Base-by-base conservation (phyloP, 2,888 invertebrate species). In the Terebella lapidaria region DNA sequence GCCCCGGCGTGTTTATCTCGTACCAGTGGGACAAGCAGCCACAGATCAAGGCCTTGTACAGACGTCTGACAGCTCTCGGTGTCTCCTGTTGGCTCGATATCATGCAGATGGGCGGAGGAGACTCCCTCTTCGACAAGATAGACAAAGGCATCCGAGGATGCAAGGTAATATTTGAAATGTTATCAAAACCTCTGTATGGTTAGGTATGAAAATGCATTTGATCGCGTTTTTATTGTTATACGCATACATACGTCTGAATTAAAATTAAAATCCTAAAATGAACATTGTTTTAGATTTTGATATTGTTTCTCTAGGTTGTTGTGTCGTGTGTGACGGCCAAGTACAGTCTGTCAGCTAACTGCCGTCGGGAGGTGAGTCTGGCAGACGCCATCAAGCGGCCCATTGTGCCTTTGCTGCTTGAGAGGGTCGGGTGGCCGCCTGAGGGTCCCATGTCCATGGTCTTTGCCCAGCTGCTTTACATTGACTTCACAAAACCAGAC, bases 11-110 rank as follows among this genome's bases (percentile, higher is more conserved):
- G 2, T 78, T 77, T 61, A 69, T 78, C 24, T 77, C 77, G 1
- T 78, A 78, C 65, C 77, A 78, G 62, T 78, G 78, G 77, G 75
- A 72, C 22, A 72, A 72, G 58, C 78, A 78, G 63, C 69, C 69
- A 18, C 69, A 78, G 61, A 68, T 78, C 26, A 69, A 70, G 57
- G 62, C 63, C 3, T 63, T 78, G 54, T 76, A 75, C 61, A 56
- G 69, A 27, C 67, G 70, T 1, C 65, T 78, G 53, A 67, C 66
- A 0, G 61, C 64, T 15, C 63, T 72, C 3, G 78, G 77, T 18
- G 73, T 69, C 56, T 67, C 62, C 22, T 74, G 76, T 54, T 78
- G 78, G 78, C 68, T 77, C 71, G 78, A 78, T 63, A 77, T 78
- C 30, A n/a, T n/a, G n/a, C n/a, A n/a, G n/a, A n/a, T n/a, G n/a